Evolutionary conservation across 2,888 invertebrate genomes (phyloP).

Genomic region (Ceriagrion tenellum): DNA sequence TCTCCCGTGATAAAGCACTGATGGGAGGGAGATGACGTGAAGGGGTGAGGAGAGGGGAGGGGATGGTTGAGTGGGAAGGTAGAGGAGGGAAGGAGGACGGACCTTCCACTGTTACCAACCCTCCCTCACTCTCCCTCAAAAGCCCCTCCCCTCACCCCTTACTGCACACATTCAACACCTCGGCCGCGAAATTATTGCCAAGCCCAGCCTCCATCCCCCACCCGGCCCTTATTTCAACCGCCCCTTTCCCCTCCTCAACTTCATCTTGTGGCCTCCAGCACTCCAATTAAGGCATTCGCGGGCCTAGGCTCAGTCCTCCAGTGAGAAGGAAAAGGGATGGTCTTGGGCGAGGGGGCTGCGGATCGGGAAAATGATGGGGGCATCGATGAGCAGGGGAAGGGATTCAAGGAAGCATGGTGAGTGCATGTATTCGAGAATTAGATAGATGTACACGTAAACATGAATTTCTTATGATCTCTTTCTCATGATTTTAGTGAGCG

Average conservation of each 20-base stretch:
- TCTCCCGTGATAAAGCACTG: background rate
- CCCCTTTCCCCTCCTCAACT: background rate
- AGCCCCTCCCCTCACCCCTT: background rate
- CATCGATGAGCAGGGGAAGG: background rate
- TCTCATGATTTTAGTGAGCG: no score
- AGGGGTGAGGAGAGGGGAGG: background rate
- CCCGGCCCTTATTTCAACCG: background rate
- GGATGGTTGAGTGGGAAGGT: background rate
- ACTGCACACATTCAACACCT: background rate
- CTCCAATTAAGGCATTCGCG: slow-evolving; percentile 61
- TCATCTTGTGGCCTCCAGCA: slow-evolving; percentile 35
- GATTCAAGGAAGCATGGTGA: background rate
- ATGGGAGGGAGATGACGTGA: background rate
- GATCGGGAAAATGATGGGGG: background rate
- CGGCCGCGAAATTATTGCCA: slow-evolving; percentile 50
- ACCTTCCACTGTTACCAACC: background rate
- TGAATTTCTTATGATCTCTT: no score
- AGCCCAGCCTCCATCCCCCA: background rate
- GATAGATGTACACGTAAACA: no score
- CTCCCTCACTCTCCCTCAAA: no score
- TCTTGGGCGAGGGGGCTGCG: background rate
- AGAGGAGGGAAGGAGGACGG: background rate
- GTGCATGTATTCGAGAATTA: background rate
- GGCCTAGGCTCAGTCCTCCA: background rate
- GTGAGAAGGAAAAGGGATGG: background rate